Conservation (phyloP, 1,140 invertebrate genomes). For the Drosophila orosa region DNA sequence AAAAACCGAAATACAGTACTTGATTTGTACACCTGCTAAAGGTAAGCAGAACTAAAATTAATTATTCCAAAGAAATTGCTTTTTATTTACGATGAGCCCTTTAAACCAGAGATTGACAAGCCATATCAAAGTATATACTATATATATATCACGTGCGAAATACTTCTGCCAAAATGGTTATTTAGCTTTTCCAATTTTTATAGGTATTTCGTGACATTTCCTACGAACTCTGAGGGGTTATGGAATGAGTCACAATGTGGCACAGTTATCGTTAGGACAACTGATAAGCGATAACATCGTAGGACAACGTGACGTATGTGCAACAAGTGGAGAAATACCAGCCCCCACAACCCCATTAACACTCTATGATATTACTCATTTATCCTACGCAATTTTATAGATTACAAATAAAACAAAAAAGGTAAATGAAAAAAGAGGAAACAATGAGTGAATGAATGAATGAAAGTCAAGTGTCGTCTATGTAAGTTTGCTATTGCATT, state of each 20-base stretch:
- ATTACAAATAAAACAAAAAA: constrained; percentile 20
- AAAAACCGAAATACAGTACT: constrained; percentile 7
- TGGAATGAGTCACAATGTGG: constrained; percentile 6
- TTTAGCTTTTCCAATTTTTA: background rate
- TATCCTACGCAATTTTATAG: constrained; percentile 26
- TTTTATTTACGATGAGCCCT: constrained; percentile 29
- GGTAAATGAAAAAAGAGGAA: background rate
- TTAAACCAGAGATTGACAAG: constrained; percentile 5
- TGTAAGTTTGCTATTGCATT: constrained; percentile 26
- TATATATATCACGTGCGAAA: constrained; percentile 4
- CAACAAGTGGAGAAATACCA: constrained; percentile 28
- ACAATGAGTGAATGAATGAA: background rate
- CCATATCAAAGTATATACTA: background rate
- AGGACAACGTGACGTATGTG: constrained; percentile 36
- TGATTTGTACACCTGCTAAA: constrained; percentile 24
- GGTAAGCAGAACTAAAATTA: constrained; percentile 1
- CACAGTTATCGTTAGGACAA: constrained; percentile 8
- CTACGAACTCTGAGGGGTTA: constrained; percentile 8
- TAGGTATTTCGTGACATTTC: constrained; percentile 9
- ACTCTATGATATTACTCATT: constrained; percentile 14
- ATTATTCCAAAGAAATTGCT: constrained; percentile 20
- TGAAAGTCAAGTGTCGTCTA: constrained; percentile 17
- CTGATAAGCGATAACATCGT: constrained; percentile 27
- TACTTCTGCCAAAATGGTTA: background rate
- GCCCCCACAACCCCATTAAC: background rate